Percentiles rank a stretch among this genome's conserved stretches.
These are phyloP conservation scores for Cariama cristata DNA, from an alignment of 2,113 vertebrate species.

Conservation along the genomic window DNA sequence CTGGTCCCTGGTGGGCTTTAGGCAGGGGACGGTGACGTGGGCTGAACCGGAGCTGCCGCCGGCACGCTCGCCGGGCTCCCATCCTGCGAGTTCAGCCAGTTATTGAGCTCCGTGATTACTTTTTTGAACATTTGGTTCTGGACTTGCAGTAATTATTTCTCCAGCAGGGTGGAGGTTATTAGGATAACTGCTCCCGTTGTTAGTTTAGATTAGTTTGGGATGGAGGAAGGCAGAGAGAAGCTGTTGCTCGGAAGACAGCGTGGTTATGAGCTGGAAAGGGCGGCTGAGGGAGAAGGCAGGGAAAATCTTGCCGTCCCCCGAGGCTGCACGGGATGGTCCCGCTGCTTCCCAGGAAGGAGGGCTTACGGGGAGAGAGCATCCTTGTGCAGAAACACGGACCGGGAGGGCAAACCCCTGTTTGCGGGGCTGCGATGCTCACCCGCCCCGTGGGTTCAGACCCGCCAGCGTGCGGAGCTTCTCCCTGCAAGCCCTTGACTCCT, in stretches of 20 bases:
- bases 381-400: fast-evolving
- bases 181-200: neutral
- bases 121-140: neutral
- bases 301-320: fast-evolving
- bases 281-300: neutral
- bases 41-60: fast-evolving
- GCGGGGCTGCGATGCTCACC: neutral
- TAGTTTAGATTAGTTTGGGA: neutral
- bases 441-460: fast-evolving
- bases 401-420: fast-evolving
- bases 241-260: fast-evolving
- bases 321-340: fast-evolving
- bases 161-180: neutral
- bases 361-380: fast-evolving
- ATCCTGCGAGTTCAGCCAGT: fast-evolving
- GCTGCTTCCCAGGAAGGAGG: neutral
- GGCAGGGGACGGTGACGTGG: fast-evolving
- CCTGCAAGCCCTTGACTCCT: fast-evolving
- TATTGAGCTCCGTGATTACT: neutral
- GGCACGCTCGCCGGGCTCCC: fast-evolving
- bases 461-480: fast-evolving
- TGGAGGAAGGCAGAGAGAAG: neutral
- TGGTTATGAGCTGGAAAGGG: neutral
- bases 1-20: neutral
- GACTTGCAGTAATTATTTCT: neutral